Evolutionary conservation across 2,888 invertebrate genomes (phyloP).

Genomic region (Cataglyphis livida): DNA sequence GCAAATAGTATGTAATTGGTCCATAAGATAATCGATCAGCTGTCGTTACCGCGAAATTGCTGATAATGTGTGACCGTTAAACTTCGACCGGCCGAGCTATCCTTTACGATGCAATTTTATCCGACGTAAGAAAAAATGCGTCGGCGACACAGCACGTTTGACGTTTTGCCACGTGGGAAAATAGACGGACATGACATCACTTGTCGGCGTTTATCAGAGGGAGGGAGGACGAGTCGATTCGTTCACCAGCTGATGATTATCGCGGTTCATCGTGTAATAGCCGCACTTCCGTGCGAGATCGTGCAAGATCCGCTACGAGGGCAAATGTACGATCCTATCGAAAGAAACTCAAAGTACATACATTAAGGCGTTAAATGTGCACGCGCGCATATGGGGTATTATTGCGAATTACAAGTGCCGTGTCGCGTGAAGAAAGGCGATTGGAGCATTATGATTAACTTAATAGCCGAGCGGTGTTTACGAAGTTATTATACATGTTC

Average conservation of each 20-base stretch:
- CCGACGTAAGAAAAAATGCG: not conserved
- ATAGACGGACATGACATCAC: slow-evolving; percentile 38
- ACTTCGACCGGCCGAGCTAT: slow-evolving; percentile 16
- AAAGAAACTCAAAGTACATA: slow-evolving; percentile 7
- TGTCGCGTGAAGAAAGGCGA: not conserved
- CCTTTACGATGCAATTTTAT: not conserved
- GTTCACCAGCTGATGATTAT: slow-evolving; percentile 64
- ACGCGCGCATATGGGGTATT: slow-evolving; percentile 3
- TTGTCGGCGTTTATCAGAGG: slow-evolving; percentile 51
- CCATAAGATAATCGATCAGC: slow-evolving; percentile 35
- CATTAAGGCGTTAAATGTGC: slow-evolving; percentile 20
- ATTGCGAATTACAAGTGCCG: slow-evolving; percentile 10
- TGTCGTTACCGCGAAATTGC: slow-evolving; percentile 55
- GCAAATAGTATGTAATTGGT: slow-evolving; percentile 17
- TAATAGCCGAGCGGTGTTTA: not conserved
- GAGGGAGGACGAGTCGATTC: slow-evolving; percentile 43
- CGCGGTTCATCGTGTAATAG: slow-evolving; percentile 30
- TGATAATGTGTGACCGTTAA: slow-evolving; percentile 57
- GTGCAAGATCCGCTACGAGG: not conserved
- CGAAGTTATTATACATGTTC: not conserved
- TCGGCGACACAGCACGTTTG: slow-evolving; percentile 11
- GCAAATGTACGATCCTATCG: slow-evolving; percentile 14
- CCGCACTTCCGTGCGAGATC: slow-evolving; percentile 42
- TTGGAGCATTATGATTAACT: slow-evolving; percentile 23
- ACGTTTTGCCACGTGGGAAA: slow-evolving; percentile 37